Percentiles rank a stretch among this genome's conserved stretches.
These are phyloP conservation scores for Anolis carolinensis DNA, from an alignment of 2,113 vertebrate genomes.

Conservation along the genomic window DNA sequence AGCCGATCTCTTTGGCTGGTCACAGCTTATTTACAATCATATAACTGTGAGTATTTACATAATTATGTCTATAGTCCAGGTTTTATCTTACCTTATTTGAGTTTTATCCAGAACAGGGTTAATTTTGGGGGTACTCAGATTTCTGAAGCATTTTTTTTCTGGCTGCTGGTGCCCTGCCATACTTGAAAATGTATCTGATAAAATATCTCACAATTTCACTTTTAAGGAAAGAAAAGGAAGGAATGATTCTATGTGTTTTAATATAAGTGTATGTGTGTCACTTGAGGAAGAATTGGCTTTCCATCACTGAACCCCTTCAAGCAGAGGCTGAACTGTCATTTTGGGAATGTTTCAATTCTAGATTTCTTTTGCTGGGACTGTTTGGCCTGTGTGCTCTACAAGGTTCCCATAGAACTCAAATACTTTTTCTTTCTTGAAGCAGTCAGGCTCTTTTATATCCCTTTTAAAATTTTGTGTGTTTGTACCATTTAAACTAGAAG, in stretches of 20 bases:
- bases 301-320: too few species aligned
- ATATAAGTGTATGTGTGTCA: neutral
- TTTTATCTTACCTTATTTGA: slow-evolving; percentile 34
- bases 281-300: too few species aligned
- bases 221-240: neutral
- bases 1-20: slow-evolving; percentile 96
- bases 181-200: neutral
- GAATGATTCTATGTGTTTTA: neutral
- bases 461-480: too few species aligned
- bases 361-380: neutral
- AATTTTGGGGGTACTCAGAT: neutral
- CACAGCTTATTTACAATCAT: slow-evolving; percentile 98
- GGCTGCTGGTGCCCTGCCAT: neutral
- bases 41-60: slow-evolving; percentile 86
- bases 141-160: neutral
- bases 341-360: neutral
- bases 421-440: too few species aligned
- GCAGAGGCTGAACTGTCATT: too few species aligned
- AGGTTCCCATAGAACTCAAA: too few species aligned
- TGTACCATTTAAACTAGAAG: too few species aligned
- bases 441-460: too few species aligned
- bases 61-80: neutral
- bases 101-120: slow-evolving; percentile 26
- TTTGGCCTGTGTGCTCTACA: too few species aligned
- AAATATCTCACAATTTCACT: neutral